Base-by-base conservation (phyloP, 2,888 invertebrate species). In the Nemoura dubitans region DNA sequence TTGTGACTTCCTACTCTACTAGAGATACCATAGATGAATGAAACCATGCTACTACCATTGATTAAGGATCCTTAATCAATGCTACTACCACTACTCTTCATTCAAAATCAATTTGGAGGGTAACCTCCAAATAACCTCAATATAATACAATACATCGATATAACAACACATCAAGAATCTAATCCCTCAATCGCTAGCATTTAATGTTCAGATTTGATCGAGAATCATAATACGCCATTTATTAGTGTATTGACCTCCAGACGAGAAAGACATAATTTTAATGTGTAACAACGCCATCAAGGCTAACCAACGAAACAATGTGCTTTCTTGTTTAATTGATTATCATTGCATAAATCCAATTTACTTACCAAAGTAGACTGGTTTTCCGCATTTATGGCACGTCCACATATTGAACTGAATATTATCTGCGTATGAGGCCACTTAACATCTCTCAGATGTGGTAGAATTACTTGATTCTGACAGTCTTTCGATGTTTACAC, bases 301-400 rank as follows among this genome's bases (percentile, higher is more conserved):
- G 36, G 28, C 29, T 21, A 28, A 25, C 42, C 59, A 59, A 59
- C 14, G 21, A 59, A 10, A 36, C 36, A 36, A 36, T 36, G 21
- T 59, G 59, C 59, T 2, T 59, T 59, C 59, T 21, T 59, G 59
- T 59, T 59, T 59, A 10, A 59, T 59, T 59, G 10, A 84, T 21
- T 85, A 25, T 76, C 59, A 78, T 10, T n/a, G n/a, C n/a, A 59
- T 85, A 10, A 85, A 5, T 0, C 25, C 2, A 16, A 25, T 0
- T 82, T 27, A 90, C 92, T 92, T 92, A 96, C 96, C 96, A 91
- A 96, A 96, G 92, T 94, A 96, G 89, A 96, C 96, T 87, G 96
- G 96, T 92, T 96, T 96, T 89, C 95, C 95, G 91, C 96, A 96
- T 92, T 96, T 96, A 92, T 96, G 95, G 92, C 96, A 96, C 93